Percentiles rank a stretch among this genome's conserved stretches.
Evolutionary conservation across 2,797 vertebrate genomes (phyloP).

Genomic region (Cephalopachus bancanus): DNA sequence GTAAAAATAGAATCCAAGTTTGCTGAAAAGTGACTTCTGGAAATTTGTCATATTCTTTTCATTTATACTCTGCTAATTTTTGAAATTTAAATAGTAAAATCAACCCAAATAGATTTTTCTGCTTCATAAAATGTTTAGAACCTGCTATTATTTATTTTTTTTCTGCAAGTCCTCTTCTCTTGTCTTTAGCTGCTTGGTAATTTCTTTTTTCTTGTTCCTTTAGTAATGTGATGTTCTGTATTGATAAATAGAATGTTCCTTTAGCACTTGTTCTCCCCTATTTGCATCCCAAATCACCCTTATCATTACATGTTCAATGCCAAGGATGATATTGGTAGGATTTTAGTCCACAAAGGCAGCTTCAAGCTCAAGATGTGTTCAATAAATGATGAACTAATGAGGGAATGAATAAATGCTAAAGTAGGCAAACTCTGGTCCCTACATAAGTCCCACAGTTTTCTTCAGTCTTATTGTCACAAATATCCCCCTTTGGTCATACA

Average conservation of each 20-base stretch:
- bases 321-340: background rate
- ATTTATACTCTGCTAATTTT: background rate
- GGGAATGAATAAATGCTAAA: background rate
- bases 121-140: background rate
- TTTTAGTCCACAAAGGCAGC: background rate
- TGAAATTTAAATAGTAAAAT: background rate
- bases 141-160: background rate
- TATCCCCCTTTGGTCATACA: background rate
- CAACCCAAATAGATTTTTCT: background rate
- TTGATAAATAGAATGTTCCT: background rate
- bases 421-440: background rate
- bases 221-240: background rate
- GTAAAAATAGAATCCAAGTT: background rate
- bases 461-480: background rate
- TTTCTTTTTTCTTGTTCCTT: background rate
- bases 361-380: background rate
- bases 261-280: constrained; percentile 1
- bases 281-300: background rate
- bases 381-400: background rate
- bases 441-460: background rate
- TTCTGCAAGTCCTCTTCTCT: background rate
- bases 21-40: background rate
- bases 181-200: background rate
- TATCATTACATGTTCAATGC: background rate
- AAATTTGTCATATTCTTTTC: background rate